Percentiles rank a stretch among this genome's conserved stretches.
These are phyloP conservation scores for Acrossocheilus wenchowensis DNA, from an alignment of 2,797 vertebrate genomes.

Conservation along the genomic window DNA sequence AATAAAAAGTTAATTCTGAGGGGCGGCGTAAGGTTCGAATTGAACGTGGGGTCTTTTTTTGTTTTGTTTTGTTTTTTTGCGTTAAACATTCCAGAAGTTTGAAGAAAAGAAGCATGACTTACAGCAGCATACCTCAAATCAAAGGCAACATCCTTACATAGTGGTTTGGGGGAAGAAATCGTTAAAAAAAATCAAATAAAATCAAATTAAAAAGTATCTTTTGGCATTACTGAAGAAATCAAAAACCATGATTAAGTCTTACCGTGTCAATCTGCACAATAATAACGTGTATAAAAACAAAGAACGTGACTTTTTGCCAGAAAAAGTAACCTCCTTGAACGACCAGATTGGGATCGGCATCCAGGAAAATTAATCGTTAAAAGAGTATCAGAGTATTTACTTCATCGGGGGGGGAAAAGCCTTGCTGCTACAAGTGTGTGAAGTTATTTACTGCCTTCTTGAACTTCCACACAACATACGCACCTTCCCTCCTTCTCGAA, in stretches of 20 bases:
- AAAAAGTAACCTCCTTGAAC: slow-evolving; percentile 57
- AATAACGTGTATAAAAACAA: slow-evolving; percentile 31
- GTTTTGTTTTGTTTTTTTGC: slow-evolving; percentile 25
- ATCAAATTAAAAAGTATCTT: slow-evolving; percentile 39
- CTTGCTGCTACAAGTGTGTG: slow-evolving; percentile 70
- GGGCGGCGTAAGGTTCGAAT: slow-evolving; percentile 10
- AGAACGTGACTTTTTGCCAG: slow-evolving; percentile 57
- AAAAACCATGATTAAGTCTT: slow-evolving; percentile 3
- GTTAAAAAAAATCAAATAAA: slow-evolving; percentile 37
- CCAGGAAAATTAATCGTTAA: slow-evolving; percentile 32
- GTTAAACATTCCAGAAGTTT: slow-evolving; percentile 70
- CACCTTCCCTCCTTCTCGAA: slow-evolving; percentile 78
- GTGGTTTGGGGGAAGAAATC: slow-evolving; percentile 64
- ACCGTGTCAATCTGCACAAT: slow-evolving; percentile 9
- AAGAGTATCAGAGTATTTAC: slow-evolving; percentile 31
- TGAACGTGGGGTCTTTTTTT: slow-evolving; percentile 48
- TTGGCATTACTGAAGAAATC: slow-evolving; percentile 56
- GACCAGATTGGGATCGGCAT: slow-evolving; percentile 32
- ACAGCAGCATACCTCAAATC: slow-evolving; percentile 75
- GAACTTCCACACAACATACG: slow-evolving; percentile 66
- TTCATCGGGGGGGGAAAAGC: slow-evolving; percentile 57
- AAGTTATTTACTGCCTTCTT: slow-evolving; percentile 79
- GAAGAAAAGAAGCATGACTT: slow-evolving; percentile 72
- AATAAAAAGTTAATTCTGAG: slow-evolving; percentile 42
- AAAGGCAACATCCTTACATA: slow-evolving; percentile 77